Conservation (phyloP, 2,113 vertebrate genomes). For the Heteronetta atricapilla region DNA sequence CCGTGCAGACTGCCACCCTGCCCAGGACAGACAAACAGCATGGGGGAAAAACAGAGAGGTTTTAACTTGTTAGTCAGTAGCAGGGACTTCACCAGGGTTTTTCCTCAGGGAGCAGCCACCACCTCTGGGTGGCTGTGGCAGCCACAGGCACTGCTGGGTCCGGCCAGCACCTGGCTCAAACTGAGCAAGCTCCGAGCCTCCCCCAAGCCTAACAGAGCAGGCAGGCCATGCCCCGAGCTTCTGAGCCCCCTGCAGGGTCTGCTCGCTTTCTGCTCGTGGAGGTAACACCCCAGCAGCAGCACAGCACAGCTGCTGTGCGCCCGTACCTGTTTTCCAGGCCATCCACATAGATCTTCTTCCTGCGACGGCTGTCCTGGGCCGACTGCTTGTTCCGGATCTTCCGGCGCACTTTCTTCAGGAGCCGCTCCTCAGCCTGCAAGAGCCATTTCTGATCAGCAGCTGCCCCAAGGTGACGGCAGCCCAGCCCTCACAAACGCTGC, state of each 20-base stretch:
- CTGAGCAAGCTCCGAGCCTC: too few relatives aligned
- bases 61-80: neutral
- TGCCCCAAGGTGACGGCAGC: rapidly evolving
- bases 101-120: neutral
- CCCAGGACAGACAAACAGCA: neutral
- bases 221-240: neutral
- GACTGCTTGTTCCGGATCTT: constrained; percentile 93
- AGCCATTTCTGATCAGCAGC: neutral
- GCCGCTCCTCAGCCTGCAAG: constrained; percentile 84
- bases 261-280: neutral
- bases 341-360: constrained; percentile 89
- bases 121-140: neutral
- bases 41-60: neutral
- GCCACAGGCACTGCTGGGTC: neutral
- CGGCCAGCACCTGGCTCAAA: neutral
- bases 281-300: neutral
- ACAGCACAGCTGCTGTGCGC: neutral
- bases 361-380: constrained; percentile 88
- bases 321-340: constrained; percentile 87
- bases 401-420: constrained; percentile 85
- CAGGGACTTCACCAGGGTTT: neutral
- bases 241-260: neutral
- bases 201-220: too few relatives aligned
- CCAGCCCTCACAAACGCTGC: too few relatives aligned
- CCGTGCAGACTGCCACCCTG: constrained; percentile 86